Conservation (phyloP, 2,113 vertebrate species). For the Nycticebus coucang region DNA sequence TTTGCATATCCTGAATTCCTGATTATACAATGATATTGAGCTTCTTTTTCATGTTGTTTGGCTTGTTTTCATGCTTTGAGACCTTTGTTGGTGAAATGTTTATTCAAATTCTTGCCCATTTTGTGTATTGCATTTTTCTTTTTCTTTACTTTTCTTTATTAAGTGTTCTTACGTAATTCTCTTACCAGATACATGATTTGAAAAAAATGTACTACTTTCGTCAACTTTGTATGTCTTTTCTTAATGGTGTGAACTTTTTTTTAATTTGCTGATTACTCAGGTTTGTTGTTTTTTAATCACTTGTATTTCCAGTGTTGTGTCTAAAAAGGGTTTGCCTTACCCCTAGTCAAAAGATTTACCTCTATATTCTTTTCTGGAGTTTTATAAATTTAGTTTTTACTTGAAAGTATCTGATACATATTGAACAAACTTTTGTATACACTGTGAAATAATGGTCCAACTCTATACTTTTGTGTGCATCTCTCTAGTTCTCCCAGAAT, state of each 20-base stretch:
- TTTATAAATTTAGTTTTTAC: not conserved
- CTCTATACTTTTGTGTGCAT: too few relatives aligned
- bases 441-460: too few relatives aligned
- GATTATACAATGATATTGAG: not conserved
- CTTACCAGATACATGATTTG: not conserved
- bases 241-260: not conserved
- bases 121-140: not conserved
- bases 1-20: not conserved
- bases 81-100: not conserved
- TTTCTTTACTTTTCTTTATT: not conserved
- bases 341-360: not conserved
- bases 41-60: not conserved
- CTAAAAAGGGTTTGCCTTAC: not conserved
- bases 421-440: too few relatives aligned
- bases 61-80: not conserved
- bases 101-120: not conserved
- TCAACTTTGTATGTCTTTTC: not conserved
- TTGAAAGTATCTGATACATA: not conserved
- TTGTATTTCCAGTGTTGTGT: not conserved
- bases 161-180: not conserved
- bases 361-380: not conserved
- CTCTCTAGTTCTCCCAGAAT: too few relatives aligned
- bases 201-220: not conserved
- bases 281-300: not conserved
- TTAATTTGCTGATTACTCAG: not conserved